Base-by-base conservation (phyloP, 2,888 invertebrate species). In the Nematopogon swammerdamellus region DNA sequence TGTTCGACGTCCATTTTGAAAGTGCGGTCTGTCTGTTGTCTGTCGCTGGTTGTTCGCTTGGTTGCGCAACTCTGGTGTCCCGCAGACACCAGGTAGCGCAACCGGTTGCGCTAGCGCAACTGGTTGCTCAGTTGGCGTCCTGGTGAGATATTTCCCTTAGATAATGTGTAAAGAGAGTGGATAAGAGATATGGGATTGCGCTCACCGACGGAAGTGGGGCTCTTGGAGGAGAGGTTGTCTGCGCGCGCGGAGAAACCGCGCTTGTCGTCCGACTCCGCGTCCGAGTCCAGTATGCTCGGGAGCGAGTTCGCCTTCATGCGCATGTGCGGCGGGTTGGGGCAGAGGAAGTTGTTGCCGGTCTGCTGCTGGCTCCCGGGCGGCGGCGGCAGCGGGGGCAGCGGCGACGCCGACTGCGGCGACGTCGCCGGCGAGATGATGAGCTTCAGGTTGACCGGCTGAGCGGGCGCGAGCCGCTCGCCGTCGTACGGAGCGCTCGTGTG, bases 281-380 rank as follows among this genome's bases (percentile, higher is more conserved):
- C 89, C 0, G 88, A 88, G 61, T 91, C 91, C 60, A 92, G 73
- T 60, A 92, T 91, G 63, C 91, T 92, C 1, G 92, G 92, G 61
- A 92, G 68, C 51, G 92, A 92, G 62, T 87, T 91, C 47, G 92
- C 91, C 68, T 80, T 80, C 49, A 69, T 69, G 48, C 80, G 77
- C 57, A 84, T 82, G 65, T 81, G 79, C 60, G 84, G 84, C 8
- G 82, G 76, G 55, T 80, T 82, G 10, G 85, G 85, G 10, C 84
- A 83, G 4, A 85, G 69, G 60, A 80, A 80, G 60, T 84, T 82
- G 53, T 72, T 80, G 55, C 80, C 72, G 52, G 80, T 68, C 16
- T 48, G 44, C 3, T 29, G 47, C 20, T 64, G 62, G 52, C 58
- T 62, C 45, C 59, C 64, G 61, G 59, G 65, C 18, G 65, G 62